Percentiles rank a stretch among this genome's conserved stretches.
These are phyloP conservation scores for Mionectes olivaceus DNA, from an alignment of 2,797 vertebrate species.

Conservation along the genomic window DNA sequence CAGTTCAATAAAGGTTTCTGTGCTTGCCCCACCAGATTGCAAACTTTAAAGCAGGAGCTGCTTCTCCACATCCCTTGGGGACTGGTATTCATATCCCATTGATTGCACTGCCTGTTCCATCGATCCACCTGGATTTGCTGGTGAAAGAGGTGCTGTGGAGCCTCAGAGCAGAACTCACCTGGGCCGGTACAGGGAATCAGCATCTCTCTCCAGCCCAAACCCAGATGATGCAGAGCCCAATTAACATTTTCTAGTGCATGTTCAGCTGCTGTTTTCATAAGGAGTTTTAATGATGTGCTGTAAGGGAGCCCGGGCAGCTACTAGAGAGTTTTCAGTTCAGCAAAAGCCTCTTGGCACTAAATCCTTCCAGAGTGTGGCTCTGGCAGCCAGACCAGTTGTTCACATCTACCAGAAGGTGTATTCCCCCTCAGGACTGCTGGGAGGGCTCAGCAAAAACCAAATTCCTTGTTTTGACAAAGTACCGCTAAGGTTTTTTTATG, in stretches of 20 bases:
- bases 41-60: not conserved
- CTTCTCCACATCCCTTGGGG: not conserved
- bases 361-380: too few relatives aligned
- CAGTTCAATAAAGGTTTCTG: not conserved
- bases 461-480: not conserved
- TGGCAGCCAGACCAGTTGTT: too few relatives aligned
- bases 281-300: not conserved
- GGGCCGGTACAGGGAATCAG: not conserved
- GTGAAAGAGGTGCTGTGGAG: not conserved
- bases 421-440: too few relatives aligned
- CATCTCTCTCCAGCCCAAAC: not conserved
- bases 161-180: not conserved
- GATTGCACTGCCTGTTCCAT: not conserved
- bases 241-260: not conserved
- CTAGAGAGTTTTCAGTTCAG: too few relatives aligned
- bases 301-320: not conserved
- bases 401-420: too few relatives aligned
- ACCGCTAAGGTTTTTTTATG: not conserved
- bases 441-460: not conserved
- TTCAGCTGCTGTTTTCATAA: not conserved
- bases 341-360: too few relatives aligned
- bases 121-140: not conserved
- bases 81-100: not conserved
- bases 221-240: fast-evolving
- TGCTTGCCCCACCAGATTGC: not conserved